These are phyloP conservation scores for Halcyon leucocephala DNA, from an alignment of 2,797 vertebrate genomes.

Conservation along the genomic window DNA sequence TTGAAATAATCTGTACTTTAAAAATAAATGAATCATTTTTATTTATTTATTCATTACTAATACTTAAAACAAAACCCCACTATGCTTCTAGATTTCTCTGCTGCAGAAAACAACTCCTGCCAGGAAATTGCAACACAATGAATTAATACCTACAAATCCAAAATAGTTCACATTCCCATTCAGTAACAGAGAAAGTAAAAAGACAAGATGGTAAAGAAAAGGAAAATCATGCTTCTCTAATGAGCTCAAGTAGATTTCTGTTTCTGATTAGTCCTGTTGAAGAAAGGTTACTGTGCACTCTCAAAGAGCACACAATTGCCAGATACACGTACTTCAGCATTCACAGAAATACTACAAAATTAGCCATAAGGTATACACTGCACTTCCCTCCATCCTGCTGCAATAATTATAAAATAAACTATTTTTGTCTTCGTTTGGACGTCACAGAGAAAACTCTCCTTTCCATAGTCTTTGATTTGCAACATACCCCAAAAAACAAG, in stretches of 20 bases:
- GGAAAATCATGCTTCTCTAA: background rate
- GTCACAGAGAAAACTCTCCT: background rate
- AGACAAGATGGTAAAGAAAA: background rate
- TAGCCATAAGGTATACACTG: background rate
- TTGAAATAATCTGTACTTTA: background rate
- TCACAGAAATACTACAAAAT: background rate
- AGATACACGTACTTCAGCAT: background rate
- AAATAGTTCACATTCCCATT: background rate
- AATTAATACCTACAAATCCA: background rate
- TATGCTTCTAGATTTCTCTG: background rate
- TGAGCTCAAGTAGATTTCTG: background rate
- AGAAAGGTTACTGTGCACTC: background rate
- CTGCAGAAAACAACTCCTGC: background rate
- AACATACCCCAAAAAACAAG: background rate
- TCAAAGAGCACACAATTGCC: background rate
- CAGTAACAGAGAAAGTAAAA: background rate
- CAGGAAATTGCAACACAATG: background rate
- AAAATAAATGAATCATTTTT: background rate
- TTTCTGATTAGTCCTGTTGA: background rate
- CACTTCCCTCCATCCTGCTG: background rate
- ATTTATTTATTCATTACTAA: background rate
- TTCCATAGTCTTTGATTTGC: background rate
- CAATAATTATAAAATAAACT: background rate
- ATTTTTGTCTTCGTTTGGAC: background rate
- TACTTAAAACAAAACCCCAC: background rate